Percentiles rank a stretch among this genome's conserved stretches.
phyloP scores from a whole-genome alignment of 2,888 invertebrate genomes.

The Ophion ellenae region DNA sequence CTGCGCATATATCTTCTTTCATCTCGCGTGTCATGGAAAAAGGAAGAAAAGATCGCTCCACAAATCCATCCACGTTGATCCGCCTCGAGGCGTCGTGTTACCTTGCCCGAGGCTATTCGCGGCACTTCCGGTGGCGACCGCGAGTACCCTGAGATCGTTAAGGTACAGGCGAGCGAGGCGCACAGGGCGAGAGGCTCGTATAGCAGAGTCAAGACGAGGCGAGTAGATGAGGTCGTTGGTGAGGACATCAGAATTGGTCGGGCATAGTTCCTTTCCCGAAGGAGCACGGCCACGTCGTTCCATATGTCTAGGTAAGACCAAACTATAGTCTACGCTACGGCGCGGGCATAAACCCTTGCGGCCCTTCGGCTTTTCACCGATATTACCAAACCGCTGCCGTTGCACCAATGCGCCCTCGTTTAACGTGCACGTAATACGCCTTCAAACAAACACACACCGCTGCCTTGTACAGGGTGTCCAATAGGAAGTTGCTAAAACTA shows the following conservation, averaged over 20 bases:
- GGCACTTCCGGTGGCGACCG: constrained; percentile 44
- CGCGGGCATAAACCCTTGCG: constrained; percentile 12
- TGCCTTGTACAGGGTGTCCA: no score
- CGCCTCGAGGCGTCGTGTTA: constrained; percentile 16
- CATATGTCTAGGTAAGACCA: constrained; percentile 45
- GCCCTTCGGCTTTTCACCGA: constrained; percentile 43
- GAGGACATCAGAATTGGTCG: constrained; percentile 59
- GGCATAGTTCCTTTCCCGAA: constrained; percentile 51
- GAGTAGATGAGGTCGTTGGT: constrained; percentile 50
- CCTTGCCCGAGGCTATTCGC: constrained; percentile 37
- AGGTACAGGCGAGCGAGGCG: constrained; percentile 23
- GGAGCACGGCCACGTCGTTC: constrained; percentile 13
- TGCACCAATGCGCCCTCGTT: constrained; percentile 48
- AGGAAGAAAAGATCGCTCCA: background rate
- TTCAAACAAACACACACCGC: constrained; percentile 48
- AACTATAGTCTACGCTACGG: constrained; percentile 36
- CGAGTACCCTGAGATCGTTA: constrained; percentile 60
- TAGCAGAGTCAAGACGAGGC: constrained; percentile 48
- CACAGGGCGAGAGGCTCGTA: constrained; percentile 32
- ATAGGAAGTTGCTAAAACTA: no score
- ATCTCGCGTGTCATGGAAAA: background rate
- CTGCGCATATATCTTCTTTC: background rate
- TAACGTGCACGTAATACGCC: constrained; percentile 39
- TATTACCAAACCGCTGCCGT: constrained; percentile 55
- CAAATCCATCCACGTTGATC: constrained; percentile 31